Conservation (phyloP, 2,888 invertebrate species). For the Hartigia nigra region DNA sequence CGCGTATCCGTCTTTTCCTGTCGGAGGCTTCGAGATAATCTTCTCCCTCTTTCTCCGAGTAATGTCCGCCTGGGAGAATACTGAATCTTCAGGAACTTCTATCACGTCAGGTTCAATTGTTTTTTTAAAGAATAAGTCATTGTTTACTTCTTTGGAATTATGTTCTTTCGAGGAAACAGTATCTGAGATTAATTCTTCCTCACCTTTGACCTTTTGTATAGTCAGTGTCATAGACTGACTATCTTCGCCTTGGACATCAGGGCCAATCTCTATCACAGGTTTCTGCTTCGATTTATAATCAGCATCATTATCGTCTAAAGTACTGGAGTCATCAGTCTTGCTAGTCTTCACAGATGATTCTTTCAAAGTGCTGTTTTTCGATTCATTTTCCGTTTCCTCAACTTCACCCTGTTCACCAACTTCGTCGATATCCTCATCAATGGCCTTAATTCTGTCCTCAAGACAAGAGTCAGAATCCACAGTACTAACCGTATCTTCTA, state of each 20-base stretch:
- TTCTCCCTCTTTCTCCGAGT: not conserved
- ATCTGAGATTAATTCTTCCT: not conserved
- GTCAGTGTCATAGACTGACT: not conserved
- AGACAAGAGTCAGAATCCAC: conserved; percentile 55
- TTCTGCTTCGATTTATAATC: not conserved
- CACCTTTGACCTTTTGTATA: not conserved
- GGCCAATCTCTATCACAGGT: not conserved
- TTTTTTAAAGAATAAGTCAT: not conserved
- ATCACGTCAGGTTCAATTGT: not conserved
- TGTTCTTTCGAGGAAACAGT: not conserved
- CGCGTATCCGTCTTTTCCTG: conserved; percentile 55
- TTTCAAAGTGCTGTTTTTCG: conserved; percentile 29
- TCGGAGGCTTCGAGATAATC: not conserved
- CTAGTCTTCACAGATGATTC: conserved; percentile 16
- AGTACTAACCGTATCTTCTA: conserved; percentile 47
- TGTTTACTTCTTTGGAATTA: not conserved
- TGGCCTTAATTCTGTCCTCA: conserved; percentile 49
- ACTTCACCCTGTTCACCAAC: conserved; percentile 9
- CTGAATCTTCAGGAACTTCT: conserved; percentile 3
- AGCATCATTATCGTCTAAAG: not conserved
- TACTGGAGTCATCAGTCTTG: not conserved
- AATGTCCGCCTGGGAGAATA: not conserved
- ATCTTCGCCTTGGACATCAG: not conserved
- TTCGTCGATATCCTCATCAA: conserved; percentile 44
- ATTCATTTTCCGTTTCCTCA: conserved; percentile 21